phyloP scores from a whole-genome alignment of 2,113 vertebrate species.

The Cryptotis parvus region DNA sequence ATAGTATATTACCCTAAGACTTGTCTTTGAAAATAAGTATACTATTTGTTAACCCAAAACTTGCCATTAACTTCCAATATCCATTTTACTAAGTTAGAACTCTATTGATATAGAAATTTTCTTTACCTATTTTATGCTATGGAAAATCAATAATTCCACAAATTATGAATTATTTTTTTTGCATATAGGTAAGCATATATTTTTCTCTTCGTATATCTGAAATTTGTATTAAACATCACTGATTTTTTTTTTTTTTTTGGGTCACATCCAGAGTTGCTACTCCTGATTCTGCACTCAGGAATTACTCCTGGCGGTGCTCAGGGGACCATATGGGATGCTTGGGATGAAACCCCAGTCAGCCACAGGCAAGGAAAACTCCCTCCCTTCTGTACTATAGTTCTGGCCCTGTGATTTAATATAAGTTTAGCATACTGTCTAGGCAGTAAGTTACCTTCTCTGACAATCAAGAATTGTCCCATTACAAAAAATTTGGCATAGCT shows the following conservation, averaged over 20 bases:
- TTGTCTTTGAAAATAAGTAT: background rate
- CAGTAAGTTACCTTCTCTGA: background rate
- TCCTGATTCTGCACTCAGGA: no score
- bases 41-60: background rate
- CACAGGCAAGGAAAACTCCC: no score
- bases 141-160: background rate
- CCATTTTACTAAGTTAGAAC: background rate
- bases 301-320: no score
- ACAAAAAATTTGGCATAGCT: background rate
- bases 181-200: background rate
- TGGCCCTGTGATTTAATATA: background rate
- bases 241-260: no score
- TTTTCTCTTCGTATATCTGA: background rate
- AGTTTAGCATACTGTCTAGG: background rate
- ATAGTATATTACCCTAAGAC: background rate
- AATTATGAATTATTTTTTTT: background rate
- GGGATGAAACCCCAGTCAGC: no score
- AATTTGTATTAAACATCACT: background rate
- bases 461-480: background rate
- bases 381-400: no score
- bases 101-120: background rate
- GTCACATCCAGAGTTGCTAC: no score
- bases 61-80: background rate
- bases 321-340: no score
- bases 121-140: background rate